Conservation (phyloP, 2,888 invertebrate genomes). For the Pegoplata infirma region DNA sequence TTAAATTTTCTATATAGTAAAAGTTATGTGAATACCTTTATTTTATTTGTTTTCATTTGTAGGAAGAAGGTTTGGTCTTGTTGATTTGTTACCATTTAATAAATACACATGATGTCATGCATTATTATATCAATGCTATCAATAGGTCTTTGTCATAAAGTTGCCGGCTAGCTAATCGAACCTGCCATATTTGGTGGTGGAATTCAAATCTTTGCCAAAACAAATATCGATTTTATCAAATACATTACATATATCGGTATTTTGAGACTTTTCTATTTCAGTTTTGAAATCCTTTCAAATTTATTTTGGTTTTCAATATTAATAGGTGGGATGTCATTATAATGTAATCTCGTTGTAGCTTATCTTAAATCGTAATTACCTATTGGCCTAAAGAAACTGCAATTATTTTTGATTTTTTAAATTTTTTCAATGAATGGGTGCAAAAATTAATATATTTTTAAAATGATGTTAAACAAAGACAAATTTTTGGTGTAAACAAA, state of each 20-base stretch:
- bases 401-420: constrained; percentile 7
- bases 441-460: constrained; percentile 14
- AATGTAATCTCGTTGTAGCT: not conserved
- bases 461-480: constrained; percentile 32
- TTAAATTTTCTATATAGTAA: too few species aligned
- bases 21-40: too few species aligned
- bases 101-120: constrained; percentile 42
- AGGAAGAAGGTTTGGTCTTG: constrained; percentile 38
- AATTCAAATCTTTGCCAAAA: not conserved
- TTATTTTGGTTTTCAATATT: too few species aligned
- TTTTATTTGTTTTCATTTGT: too few species aligned
- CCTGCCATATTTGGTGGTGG: not conserved
- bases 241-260: too few species aligned
- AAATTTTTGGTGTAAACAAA: not conserved
- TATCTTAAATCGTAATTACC: not conserved
- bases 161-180: too few species aligned
- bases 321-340: too few species aligned
- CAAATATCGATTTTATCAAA: too few species aligned
- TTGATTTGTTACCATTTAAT: constrained; percentile 47
- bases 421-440: constrained; percentile 20
- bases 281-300: not conserved
- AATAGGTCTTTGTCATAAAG: not conserved
- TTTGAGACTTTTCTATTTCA: too few species aligned
- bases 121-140: not conserved
- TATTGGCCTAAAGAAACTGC: not conserved